Base-by-base conservation (phyloP, 2,113 vertebrate species). In the Stigmatopora nigra region DNA sequence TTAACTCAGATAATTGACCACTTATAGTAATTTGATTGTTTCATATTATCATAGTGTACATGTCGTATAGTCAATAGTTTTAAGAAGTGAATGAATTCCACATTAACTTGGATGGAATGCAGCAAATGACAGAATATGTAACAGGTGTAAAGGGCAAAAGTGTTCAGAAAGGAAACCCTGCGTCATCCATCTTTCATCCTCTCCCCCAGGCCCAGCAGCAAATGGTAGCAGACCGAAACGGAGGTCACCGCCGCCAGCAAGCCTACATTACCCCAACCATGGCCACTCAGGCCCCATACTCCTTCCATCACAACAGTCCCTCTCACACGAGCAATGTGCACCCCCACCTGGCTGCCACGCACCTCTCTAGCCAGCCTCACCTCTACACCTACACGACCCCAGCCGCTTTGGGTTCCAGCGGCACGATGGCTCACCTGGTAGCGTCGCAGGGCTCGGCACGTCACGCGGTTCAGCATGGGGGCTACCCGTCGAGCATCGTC, bases 201-300 rank as follows among this genome's bases (percentile, higher is more conserved):
- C 62, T 71, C 66, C 7, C 68, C 3, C 61, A 98, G 96, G 92
- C 93, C 69, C 95, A 96, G 89, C 95, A 95, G 91, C 96, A 98
- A 89, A 90, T 96, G 87, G 82, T 90, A 61, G 80, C 92, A 0
- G 96, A 99, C 76, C 92, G 95, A 63, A 76, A 91, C 16, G 92
- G 91, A 74, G 93, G 88, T 76, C 95, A 96, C 79, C 92, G 95
- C 59, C 90, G 95, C 66, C 97, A 98, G 80, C 97, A 99, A 83
- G 97, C 96, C 78, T 99, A 97, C 90, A 96, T 99, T 89, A 86
- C 97, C 20, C 96, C 97, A 62, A 98, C 94, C 47, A 94, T 99
- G 81, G 78, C 95, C 44, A 90, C 94, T 69, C 95, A 97, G 88
- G 93, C 94, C 20, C 94, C 94, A 0, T 99, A 96, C 84, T 93